Evolutionary conservation across 2,113 vertebrate genomes (phyloP), one percentile per base, ranked within the genome.

Genomic region (Cyphomyrus plagiostoma): DNA sequence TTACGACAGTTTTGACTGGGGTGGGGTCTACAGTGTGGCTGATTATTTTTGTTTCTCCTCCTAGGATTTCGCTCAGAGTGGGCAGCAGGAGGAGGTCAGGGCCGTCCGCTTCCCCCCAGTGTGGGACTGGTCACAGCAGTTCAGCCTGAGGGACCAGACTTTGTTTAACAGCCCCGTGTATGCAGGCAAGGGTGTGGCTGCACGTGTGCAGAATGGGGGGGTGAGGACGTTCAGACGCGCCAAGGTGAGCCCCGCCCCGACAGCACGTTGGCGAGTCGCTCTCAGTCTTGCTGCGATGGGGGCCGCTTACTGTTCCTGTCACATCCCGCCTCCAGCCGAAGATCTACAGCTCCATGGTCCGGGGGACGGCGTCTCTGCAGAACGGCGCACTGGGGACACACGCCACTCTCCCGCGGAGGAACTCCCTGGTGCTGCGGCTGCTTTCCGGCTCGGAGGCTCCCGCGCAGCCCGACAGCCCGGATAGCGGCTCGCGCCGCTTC

Each of bases 111-210:
- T 99, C 91, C 98, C 98, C 9, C 96, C 97, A 0, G 98, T 99
- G 30, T 99, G 98, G 98, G 97, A 99, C 93, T 99, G 98, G 98
- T 97, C 98, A 2, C 97, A 98, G 17, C 98, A 99, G 95, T 98
- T 97, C 88, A 94, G 96, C 1, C 92, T 93, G 7, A 97, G 96
- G 94, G 98, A 99, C 89, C 95, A 97, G 88, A 94, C 97, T 45
- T 97, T 99, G 48, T 99, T 99, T 91, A 98, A 98, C 93, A 99
- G 98, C 93, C 98, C 98, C 1, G 92, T 97, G 93, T 99, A 97
- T 13, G 88, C 98, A 0, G 98, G 98, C 0, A 99, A 98, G 96
- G 97, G 97, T 15, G 91, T 10, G 26, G 85, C 94, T 0, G 96
- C 97, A 0, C 95, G 94, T 35, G 91, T 97, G 19, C 97, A 97